Evolutionary conservation across 1,140 invertebrate genomes (phyloP), one percentile per base, ranked within the genome.

Genomic region (Pachypsylla venusta): DNA sequence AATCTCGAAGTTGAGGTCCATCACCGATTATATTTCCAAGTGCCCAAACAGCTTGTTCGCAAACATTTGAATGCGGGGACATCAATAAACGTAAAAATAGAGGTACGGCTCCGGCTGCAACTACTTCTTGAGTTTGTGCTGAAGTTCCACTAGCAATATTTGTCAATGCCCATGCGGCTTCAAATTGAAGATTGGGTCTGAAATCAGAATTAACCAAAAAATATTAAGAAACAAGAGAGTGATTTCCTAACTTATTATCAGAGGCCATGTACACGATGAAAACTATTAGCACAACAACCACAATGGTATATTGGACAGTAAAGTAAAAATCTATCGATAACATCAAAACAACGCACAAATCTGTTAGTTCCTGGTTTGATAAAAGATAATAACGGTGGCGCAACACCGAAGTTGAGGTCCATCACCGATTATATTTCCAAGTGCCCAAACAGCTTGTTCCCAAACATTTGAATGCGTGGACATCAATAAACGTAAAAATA

Each of bases 11-110:
- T 62, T 78, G 72, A 24, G 93, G 89, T 7, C 93, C 93, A 74
- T 97, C 93, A 66, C 93, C 92, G 70, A 92, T 92, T 62, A 93
- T 91, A 73, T 93, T 93, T 75, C 91, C 94, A 69, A 99, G 76
- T 25, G 95, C 95, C 95, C 95, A 99, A 1, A 98, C 94, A 42
- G 95, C 92, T 73, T 99, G 96, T 75, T 99, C 96, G 70, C 94
- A 97, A 13, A 99, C 95, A 76, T 96, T 98, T 67, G 93, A 90
- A 73, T 96, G 92, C 55, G 83, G 82, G 26, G 94, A 98, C 70
- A 82, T 77, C 19, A 99, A 76, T 55, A 99, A 77, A 68, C 89
- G 80, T 53, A 99, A 75, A 74, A 99, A 99, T 53, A 91, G 78
- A 56, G 95, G 94, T 42, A 98, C 94, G 58, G 96, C 95, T 66